Evolutionary conservation across 2,113 vertebrate species (phyloP), one percentile per base, ranked within the genome.

Genomic region (Rana temporaria): DNA sequence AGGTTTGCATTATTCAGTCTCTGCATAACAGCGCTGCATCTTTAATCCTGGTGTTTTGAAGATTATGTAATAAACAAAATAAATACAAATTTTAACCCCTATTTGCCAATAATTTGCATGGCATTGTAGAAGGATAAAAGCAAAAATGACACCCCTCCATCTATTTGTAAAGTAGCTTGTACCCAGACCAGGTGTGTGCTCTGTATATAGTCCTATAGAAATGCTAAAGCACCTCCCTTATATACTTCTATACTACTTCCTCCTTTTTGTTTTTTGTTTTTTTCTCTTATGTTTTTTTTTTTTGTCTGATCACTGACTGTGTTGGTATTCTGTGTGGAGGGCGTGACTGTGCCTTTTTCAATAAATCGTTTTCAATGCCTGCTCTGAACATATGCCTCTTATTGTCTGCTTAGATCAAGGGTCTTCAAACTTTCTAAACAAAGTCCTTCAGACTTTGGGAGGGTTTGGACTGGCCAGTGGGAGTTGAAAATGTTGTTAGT

Each of bases 331-430:
- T 90, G 92, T 92, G 85, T 89, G 79, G 84, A 90, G 90, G 89
- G 89, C 88, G 92, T 93, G 90, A 92, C 90, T 91, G 92, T 94
- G 93, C 92, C 93, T 95, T 94, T 93, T 83, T 89, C 90, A 94
- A 93, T 93, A 93, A 93, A 94, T 88, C 91, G 85, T 89, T 92
- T 48, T 89, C 89, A 90, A 94, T 91, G 92, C 92, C 94, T 86
- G 87, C 87, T 86, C 85, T 88, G 85, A 87, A 67, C 22, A 12
- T 52, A n/a, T 26, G 52, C 0, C 17, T 64, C 8, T 57, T 24
- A 12, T 69, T 71, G 14, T 30, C 42, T 59, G 17, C 15, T 30
- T 30, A 17, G 4, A 66, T 16, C 8, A 65, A 1, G 63, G 14
- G 20, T 65, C 26, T 30, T 30, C 26, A 30, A 30, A 30, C 26